Base-by-base conservation (phyloP, 2,888 invertebrate genomes). In the Nomada lathburiana region DNA sequence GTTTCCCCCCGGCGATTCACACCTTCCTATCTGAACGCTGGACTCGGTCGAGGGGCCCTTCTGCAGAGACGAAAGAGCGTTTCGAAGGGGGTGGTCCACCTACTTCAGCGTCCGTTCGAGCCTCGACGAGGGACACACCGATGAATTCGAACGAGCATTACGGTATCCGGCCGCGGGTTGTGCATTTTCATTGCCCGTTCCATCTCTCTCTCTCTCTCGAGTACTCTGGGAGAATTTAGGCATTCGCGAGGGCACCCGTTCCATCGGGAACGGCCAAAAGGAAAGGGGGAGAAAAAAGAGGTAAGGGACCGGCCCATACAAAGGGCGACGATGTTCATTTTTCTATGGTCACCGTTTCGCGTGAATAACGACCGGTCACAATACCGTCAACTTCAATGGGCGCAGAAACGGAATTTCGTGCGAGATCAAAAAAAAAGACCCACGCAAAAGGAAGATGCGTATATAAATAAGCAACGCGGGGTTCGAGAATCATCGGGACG, bases 91-190 rank as follows among this genome's bases (percentile, higher is more conserved):
- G 76, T 72, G 82, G 64, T 36, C 72, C 80, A 44, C 47, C 55
- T 55, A 73, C 70, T 76, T 65, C 23, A 50, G 0, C 11, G 69
- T 59, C 23, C 55, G 23, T 44, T 72, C 62, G 67, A 36, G 42
- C 60, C 67, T 71, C 70, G 23, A 64, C 44, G 36, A 76, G 69
- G 74, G 55, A 36, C 70, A 29, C 73, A 26, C 47, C 71, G 65
- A 53, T 82, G 86, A 87, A 87, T 87, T 82, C 52, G 77, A 84
- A 87, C 72, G 71, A 86, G 79, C 76, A 63, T 84, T 87, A 80
- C 87, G 82, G 87, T 87, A 87, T 83, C 73, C 63, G 16, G 55
- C 50, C 57, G 74, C 80, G 55, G 42, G 64, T 72, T 65, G 57
- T 82, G 85, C 80, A 87, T 87, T 80, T 82, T 80, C 79, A 87